Conservation (phyloP, 2,797 vertebrate species). For the Gymnodraco acuticeps region DNA sequence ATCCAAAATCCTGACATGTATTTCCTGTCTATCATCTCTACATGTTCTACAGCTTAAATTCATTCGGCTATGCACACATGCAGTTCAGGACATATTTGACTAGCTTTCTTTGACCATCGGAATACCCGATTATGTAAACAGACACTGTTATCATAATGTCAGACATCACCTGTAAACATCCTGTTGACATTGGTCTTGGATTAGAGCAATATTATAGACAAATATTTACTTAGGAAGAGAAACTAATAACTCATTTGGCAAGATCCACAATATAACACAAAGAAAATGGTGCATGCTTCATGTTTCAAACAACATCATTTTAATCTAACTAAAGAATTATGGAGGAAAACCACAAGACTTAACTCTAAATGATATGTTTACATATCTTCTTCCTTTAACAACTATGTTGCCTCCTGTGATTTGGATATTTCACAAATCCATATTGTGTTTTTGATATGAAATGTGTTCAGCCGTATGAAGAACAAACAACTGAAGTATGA, state of each 20-base stretch:
- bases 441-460: too few relatives aligned
- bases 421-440: too few relatives aligned
- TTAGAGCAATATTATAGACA: background rate
- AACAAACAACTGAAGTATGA: background rate
- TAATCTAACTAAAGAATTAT: background rate
- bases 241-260: background rate
- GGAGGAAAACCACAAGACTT: too few relatives aligned
- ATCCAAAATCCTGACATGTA: background rate
- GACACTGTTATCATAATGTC: background rate
- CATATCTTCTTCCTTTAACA: too few relatives aligned
- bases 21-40: background rate
- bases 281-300: background rate
- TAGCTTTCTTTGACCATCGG: background rate
- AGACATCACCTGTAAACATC: background rate
- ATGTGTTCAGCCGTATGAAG: background rate
- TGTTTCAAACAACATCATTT: background rate
- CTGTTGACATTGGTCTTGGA: background rate
- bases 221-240: background rate
- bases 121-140: background rate
- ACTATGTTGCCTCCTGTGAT: too few relatives aligned
- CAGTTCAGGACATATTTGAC: background rate
- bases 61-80: background rate
- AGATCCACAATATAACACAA: background rate
- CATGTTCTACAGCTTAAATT: background rate
- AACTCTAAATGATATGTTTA: too few relatives aligned